Evolutionary conservation across 1,140 invertebrate genomes (phyloP).

Genomic region (Caenorhabditis brenneri): DNA sequence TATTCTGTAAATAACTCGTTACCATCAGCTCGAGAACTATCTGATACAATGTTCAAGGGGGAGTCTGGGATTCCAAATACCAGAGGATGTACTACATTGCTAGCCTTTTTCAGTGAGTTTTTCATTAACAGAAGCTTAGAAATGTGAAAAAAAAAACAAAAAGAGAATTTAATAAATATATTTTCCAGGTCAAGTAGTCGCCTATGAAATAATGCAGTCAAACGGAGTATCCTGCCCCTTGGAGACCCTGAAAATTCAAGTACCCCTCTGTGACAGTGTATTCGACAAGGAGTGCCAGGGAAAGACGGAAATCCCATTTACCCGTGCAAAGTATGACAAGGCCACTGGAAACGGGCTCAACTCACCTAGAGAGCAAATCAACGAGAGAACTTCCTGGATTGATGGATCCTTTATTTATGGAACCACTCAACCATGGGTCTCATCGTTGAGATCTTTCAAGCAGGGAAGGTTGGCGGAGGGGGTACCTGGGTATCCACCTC

Average conservation of each 20-base stretch:
- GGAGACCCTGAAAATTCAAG: slow-evolving; percentile 90
- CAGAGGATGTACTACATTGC: slow-evolving; percentile 86
- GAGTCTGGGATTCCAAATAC: slow-evolving; percentile 84
- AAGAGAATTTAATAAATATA: background rate
- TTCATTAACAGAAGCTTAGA: too few species aligned
- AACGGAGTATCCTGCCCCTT: slow-evolving; percentile 95
- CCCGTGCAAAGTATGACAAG: slow-evolving; percentile 88
- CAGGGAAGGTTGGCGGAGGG: slow-evolving; percentile 83
- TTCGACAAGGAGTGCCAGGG: slow-evolving; percentile 90
- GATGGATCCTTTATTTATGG: slow-evolving; percentile 98
- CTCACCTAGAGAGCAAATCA: slow-evolving; percentile 94
- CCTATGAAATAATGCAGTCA: slow-evolving; percentile 93
- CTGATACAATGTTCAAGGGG: slow-evolving; percentile 83
- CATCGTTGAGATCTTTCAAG: slow-evolving; percentile 87
- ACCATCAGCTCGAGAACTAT: slow-evolving; percentile 68
- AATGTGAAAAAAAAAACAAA: too few species aligned
- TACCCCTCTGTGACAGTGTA: slow-evolving; percentile 88
- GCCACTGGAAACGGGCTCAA: slow-evolving; percentile 94
- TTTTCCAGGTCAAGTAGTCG: slow-evolving; percentile 85
- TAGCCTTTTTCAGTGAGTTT: slow-evolving; percentile 90
- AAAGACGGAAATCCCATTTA: slow-evolving; percentile 90
- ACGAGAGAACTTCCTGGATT: slow-evolving; percentile 96
- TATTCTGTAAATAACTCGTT: slow-evolving; percentile 80
- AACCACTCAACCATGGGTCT: slow-evolving; percentile 92
- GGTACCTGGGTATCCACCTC: slow-evolving; percentile 81